Evolutionary conservation across 2,797 vertebrate genomes (phyloP).

Genomic region (Acrossocheilus fasciatus): DNA sequence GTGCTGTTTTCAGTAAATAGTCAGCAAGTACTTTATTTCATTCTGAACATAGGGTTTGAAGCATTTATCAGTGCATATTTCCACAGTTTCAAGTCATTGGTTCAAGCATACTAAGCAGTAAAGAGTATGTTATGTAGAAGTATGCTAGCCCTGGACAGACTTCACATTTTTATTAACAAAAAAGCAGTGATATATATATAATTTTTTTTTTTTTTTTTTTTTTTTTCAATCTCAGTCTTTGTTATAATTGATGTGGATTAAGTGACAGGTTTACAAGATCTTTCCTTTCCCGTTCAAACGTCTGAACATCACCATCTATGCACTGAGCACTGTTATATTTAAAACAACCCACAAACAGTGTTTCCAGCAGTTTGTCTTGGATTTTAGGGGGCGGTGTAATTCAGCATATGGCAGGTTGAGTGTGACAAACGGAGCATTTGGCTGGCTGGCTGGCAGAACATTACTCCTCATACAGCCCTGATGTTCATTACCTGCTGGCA

Average conservation of each 20-base stretch:
- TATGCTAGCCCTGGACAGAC: background rate
- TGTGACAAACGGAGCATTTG: slow-evolving; percentile 8
- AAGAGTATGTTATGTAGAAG: background rate
- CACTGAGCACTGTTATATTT: background rate
- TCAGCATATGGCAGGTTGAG: slow-evolving; percentile 26
- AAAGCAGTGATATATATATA: background rate
- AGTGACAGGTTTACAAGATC: slow-evolving; percentile 45
- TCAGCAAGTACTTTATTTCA: background rate
- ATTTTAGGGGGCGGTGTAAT: background rate
- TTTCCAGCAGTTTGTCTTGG: slow-evolving; percentile 1
- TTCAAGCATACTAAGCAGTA: background rate
- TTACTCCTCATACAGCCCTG: slow-evolving; percentile 5
- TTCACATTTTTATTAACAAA: background rate
- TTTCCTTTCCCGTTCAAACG: background rate
- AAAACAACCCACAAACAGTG: slow-evolving; percentile 1
- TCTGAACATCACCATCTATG: slow-evolving; percentile 27
- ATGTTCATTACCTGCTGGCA: slow-evolving; percentile 32
- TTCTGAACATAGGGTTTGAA: background rate
- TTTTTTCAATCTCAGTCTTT: slow-evolving; percentile 1
- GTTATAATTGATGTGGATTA: slow-evolving; percentile 31
- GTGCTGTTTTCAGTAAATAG: background rate
- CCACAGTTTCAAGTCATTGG: background rate
- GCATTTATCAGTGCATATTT: background rate
- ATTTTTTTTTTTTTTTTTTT: slow-evolving; percentile 7
- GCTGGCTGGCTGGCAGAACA: slow-evolving; percentile 8